Conservation (phyloP, 2,113 vertebrate genomes). For the Oreochromis niloticus region DNA sequence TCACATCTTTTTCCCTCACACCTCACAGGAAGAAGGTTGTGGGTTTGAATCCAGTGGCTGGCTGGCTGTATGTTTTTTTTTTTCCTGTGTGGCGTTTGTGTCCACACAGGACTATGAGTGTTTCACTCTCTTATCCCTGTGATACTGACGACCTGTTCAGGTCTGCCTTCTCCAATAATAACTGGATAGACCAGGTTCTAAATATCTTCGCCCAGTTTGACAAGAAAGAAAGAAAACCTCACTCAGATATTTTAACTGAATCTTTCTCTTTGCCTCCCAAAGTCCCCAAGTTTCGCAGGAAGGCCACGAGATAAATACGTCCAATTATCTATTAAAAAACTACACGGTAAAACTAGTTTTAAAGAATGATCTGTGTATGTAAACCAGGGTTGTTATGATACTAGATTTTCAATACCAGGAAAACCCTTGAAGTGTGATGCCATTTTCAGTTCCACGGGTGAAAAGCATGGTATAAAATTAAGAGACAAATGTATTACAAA, state of each 20-base stretch:
- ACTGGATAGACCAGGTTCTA: neutral
- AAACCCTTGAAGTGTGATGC: neutral
- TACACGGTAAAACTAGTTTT: neutral
- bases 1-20: neutral
- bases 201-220: neutral
- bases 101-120: rapidly evolving
- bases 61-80: rapidly evolving
- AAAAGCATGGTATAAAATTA: neutral
- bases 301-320: neutral
- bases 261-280: neutral
- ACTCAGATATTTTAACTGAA: neutral
- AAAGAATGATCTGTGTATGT: neutral
- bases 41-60: rapidly evolving
- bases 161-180: neutral
- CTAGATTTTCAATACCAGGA: neutral
- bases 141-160: neutral
- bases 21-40: neutral
- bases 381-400: neutral
- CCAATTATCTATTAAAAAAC: neutral
- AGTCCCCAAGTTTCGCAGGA: neutral
- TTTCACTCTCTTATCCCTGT: neutral
- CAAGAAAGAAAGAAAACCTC: neutral
- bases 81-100: neutral
- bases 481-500: neutral
- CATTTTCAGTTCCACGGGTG: neutral